These are phyloP conservation scores for Phainopepla nitens DNA, from an alignment of 2,113 vertebrate species.

Conservation along the genomic window DNA sequence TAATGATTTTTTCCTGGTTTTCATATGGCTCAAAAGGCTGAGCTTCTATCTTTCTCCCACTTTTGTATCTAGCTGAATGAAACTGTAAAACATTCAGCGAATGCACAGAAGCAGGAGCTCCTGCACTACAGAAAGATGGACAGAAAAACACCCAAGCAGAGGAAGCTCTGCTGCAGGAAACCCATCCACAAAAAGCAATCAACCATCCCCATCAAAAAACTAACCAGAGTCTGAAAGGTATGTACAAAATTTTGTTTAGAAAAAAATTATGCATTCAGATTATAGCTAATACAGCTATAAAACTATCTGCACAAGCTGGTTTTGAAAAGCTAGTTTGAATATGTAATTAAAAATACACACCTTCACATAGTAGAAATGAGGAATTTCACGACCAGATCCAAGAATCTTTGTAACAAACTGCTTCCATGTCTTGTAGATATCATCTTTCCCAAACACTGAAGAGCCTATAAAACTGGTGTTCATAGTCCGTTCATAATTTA, in stretches of 20 bases:
- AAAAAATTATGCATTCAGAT: not conserved
- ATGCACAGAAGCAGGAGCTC: not conserved
- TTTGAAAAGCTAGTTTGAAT: not conserved
- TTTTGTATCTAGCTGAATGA: not conserved
- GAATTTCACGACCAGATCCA: not conserved
- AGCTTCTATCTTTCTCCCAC: not conserved
- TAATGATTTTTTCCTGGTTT: not conserved
- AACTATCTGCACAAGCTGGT: not conserved
- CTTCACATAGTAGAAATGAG: constrained; percentile 88
- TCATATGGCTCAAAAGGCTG: not conserved
- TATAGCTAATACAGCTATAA: not conserved
- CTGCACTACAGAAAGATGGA: not conserved
- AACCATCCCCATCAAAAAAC: not conserved
- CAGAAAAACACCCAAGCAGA: not conserved
- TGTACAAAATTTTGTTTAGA: not conserved
- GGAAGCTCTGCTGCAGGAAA: not conserved
- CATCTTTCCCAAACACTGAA: constrained; percentile 85
- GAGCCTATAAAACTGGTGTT: constrained; percentile 77
- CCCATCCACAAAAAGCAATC: not conserved
- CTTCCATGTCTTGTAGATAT: constrained; percentile 77
- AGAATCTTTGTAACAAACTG: constrained; percentile 67
- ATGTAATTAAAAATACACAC: constrained; percentile 67
- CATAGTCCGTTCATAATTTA: constrained; percentile 76
- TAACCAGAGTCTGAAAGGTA: not conserved
- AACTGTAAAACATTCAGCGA: not conserved